phyloP scores from a whole-genome alignment of 2,888 invertebrate species.

The Erebia palarica region DNA sequence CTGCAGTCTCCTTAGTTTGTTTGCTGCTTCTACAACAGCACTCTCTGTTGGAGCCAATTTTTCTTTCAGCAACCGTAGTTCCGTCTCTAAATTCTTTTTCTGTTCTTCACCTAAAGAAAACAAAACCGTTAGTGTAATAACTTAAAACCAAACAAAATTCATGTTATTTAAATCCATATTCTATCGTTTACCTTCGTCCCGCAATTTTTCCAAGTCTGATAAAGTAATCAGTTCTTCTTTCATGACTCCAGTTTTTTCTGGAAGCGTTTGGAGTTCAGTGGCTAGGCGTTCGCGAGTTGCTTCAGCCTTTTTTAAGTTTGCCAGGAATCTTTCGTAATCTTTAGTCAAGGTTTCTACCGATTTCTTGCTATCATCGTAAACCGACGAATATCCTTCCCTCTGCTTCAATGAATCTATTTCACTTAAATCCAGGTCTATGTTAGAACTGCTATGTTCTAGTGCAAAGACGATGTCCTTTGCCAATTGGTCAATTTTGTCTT shows the following conservation, averaged over 20 bases:
- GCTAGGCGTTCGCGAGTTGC: constrained; percentile 74
- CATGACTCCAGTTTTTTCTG: constrained; percentile 86
- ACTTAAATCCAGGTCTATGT: constrained; percentile 84
- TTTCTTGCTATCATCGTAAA: constrained; percentile 78
- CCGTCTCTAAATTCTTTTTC: constrained; percentile 75
- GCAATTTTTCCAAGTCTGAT: constrained; percentile 83
- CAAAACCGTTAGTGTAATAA: background rate
- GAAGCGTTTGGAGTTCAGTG: constrained; percentile 84
- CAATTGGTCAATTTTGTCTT: constrained; percentile 82
- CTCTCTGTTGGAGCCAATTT: constrained; percentile 74
- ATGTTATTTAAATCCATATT: background rate
- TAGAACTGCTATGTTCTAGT: constrained; percentile 86
- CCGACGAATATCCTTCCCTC: constrained; percentile 67
- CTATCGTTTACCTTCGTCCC: constrained; percentile 70
- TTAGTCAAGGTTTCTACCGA: constrained; percentile 69
- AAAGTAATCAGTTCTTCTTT: constrained; percentile 83
- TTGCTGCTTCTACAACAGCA: constrained; percentile 75
- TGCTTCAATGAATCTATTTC: constrained; percentile 77
- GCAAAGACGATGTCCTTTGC: constrained; percentile 85
- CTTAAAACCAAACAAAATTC: background rate
- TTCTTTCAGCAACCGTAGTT: constrained; percentile 74
- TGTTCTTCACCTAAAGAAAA: constrained; percentile 74
- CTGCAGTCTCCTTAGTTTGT: constrained; percentile 80
- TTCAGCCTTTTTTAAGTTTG: constrained; percentile 82
- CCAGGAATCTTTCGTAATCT: constrained; percentile 83